phyloP scores from a whole-genome alignment of 2,797 vertebrate genomes.

The Rhinophrynus dorsalis region DNA sequence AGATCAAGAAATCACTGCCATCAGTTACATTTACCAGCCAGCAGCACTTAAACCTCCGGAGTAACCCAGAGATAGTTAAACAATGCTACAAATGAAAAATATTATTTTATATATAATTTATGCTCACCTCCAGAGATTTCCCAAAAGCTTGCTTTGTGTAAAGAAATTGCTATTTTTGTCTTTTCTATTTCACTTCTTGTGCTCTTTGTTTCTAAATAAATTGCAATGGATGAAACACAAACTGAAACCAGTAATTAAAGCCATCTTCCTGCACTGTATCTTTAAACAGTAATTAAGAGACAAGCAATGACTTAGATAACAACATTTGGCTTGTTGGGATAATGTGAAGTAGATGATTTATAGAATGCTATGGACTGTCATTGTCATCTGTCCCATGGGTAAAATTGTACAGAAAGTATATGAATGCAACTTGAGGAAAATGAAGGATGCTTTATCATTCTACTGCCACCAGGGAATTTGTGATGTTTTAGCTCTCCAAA shows the following conservation, averaged over 20 bases:
- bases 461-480: no score
- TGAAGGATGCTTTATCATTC: no score
- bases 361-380: no score
- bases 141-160: neutral
- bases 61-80: neutral
- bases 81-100: slow-evolving; percentile 15
- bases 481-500: no score
- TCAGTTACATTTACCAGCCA: neutral
- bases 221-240: neutral
- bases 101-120: slow-evolving; percentile 29
- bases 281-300: slow-evolving; percentile 28
- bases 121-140: neutral
- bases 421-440: no score
- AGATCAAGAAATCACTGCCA: no score
- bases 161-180: slow-evolving; percentile 28
- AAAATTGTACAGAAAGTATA: no score
- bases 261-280: neutral
- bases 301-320: neutral
- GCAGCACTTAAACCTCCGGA: neutral
- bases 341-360: no score
- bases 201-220: slow-evolving; percentile 18
- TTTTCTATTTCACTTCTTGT: neutral
- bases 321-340: neutral
- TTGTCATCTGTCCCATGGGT: no score
- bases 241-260: slow-evolving; percentile 20